Conservation (phyloP, 1,140 invertebrate species). For the Caerostris extrusa region DNA sequence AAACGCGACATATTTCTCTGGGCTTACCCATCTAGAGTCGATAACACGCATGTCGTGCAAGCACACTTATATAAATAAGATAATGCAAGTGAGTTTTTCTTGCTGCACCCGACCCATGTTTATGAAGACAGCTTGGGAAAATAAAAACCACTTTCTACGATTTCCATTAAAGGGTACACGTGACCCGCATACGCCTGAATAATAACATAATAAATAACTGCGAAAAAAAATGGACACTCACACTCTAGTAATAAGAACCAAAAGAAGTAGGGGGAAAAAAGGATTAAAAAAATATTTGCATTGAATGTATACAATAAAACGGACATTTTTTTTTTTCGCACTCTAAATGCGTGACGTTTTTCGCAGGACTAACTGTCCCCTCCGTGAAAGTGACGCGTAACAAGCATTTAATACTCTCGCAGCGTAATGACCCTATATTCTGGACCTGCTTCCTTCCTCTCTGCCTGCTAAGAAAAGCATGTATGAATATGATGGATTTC, state of each 20-base stretch:
- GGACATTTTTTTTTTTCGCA: not conserved
- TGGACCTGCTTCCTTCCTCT: not conserved
- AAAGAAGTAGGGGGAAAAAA: not conserved
- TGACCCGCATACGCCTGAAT: not conserved
- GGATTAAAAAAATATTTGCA: not conserved
- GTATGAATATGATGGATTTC: constrained; percentile 57
- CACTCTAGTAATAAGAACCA: not conserved
- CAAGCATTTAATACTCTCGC: constrained; percentile 36
- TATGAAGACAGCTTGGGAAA: not conserved
- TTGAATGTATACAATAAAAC: not conserved
- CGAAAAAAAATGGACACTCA: not conserved
- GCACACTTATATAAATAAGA: not conserved
- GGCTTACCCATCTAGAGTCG: not conserved
- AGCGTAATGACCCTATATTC: not conserved
- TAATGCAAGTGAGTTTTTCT: not conserved
- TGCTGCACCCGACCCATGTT: not conserved
- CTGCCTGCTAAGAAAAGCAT: not conserved
- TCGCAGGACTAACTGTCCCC: not conserved
- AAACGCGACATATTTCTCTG: too few species aligned
- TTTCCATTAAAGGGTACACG: not conserved
- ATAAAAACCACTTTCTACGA: not conserved
- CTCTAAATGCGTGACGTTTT: not conserved
- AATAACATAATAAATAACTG: constrained; percentile 1
- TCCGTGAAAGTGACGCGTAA: constrained; percentile 3
- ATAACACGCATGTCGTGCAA: not conserved